Percentiles rank a stretch among this genome's conserved stretches.
Evolutionary conservation across 2,888 invertebrate genomes (phyloP).

Genomic region (Latheticus oryzae): DNA sequence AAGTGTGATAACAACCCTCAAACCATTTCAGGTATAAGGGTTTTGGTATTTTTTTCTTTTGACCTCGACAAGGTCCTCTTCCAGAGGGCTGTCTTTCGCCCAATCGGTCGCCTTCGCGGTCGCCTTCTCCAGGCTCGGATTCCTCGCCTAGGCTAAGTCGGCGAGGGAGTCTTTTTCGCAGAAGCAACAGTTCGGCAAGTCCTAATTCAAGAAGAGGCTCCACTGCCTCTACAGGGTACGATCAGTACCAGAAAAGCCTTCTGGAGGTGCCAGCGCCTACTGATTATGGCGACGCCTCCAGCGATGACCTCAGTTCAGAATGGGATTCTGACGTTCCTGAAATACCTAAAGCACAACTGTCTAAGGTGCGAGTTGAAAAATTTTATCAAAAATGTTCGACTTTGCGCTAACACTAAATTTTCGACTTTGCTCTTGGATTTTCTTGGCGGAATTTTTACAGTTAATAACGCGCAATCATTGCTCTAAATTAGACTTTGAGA

Average conservation of each 20-base stretch:
- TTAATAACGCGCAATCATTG: slow-evolving; percentile 15
- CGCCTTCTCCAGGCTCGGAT: slow-evolving; percentile 54
- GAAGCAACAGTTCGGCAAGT: slow-evolving; percentile 57
- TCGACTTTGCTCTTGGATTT: slow-evolving; percentile 12
- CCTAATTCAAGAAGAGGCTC: slow-evolving; percentile 55
- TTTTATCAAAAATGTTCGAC: slow-evolving; percentile 1
- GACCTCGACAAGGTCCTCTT: slow-evolving; percentile 5
- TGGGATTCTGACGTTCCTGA: slow-evolving; percentile 89
- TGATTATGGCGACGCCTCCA: slow-evolving; percentile 91
- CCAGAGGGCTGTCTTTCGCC: slow-evolving; percentile 46
- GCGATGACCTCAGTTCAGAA: slow-evolving; percentile 91
- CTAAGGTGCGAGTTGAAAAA: slow-evolving; percentile 31
- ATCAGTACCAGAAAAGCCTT: slow-evolving; percentile 82
- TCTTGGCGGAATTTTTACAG: slow-evolving; percentile 1
- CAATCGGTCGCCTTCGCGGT: slow-evolving; percentile 53
- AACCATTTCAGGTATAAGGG: slow-evolving; percentile 34
- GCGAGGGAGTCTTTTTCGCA: slow-evolving; percentile 53
- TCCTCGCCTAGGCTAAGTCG: slow-evolving; percentile 51
- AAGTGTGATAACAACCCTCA: slow-evolving; percentile 40
- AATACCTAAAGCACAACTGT: slow-evolving; percentile 47
- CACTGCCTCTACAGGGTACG: slow-evolving; percentile 70
- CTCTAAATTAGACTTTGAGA: slow-evolving; percentile 4
- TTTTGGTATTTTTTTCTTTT: neutral
- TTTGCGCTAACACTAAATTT: slow-evolving; percentile 6
- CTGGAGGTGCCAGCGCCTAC: slow-evolving; percentile 80